A percentile compares a stretch with the other conserved stretches of the same genome.
Evolutionary conservation across 2,888 invertebrate species (phyloP).

Genomic region (Catocala sponsa): DNA sequence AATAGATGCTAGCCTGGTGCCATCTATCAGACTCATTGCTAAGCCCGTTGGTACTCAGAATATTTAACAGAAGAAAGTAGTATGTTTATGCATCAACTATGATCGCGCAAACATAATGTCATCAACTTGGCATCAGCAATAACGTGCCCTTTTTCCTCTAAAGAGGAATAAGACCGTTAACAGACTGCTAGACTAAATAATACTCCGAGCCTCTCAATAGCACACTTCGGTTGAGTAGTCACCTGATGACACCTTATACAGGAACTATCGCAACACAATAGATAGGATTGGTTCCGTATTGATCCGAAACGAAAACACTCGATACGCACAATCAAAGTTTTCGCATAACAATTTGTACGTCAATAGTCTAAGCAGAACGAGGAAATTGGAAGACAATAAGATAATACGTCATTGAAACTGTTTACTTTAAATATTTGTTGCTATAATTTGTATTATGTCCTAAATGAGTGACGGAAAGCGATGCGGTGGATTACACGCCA

Average conservation of each 20-base stretch:
- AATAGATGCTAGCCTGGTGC: no score
- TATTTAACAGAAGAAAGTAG: no score
- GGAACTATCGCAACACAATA: constrained; percentile 30
- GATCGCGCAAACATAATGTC: no score
- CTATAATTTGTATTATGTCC: no score
- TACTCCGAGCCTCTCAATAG: constrained; percentile 10
- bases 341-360: constrained; percentile 13
- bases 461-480: no score
- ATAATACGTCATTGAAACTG: background rate
- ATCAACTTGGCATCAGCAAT: no score
- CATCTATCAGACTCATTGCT: no score
- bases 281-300: constrained; percentile 33
- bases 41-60: no score
- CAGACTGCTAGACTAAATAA: background rate
- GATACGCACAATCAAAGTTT: constrained; percentile 21
- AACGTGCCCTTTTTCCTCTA: no score
- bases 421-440: background rate
- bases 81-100: no score
- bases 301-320: constrained; percentile 35
- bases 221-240: constrained; percentile 17
- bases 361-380: constrained; percentile 12
- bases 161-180: background rate
- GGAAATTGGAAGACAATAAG: constrained; percentile 18
- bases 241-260: constrained; percentile 20
- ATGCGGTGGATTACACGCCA: no score